A percentile compares a stretch with the other conserved stretches of the same genome.
These are phyloP conservation scores for Cyclina sinensis DNA, from an alignment of 1,140 invertebrate species.

Conservation along the genomic window DNA sequence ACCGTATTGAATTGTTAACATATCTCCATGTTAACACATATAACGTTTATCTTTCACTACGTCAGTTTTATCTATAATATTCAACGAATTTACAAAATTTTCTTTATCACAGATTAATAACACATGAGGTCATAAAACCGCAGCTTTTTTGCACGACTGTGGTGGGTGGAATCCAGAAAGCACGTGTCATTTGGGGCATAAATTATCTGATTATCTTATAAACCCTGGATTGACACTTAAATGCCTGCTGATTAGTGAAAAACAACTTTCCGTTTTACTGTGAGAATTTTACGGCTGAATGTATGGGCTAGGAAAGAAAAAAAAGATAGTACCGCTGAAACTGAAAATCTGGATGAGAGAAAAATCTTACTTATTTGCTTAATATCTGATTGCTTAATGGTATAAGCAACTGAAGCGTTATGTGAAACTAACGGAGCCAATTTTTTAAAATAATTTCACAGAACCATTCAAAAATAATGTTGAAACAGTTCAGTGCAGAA, in stretches of 20 bases:
- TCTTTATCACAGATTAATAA: no score
- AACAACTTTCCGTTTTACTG: conserved; percentile 5
- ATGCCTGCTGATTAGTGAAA: neutral
- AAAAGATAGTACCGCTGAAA: neutral
- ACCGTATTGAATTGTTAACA: no score
- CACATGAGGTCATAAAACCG: no score
- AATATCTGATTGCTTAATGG: neutral
- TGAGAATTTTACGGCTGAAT: conserved; percentile 7
- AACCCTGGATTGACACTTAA: conserved; percentile 1
- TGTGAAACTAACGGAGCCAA: conserved; percentile 3
- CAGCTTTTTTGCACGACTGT: no score
- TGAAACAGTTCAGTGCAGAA: no score
- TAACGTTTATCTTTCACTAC: no score
- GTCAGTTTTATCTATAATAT: no score
- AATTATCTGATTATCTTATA: neutral
- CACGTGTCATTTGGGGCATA: neutral
- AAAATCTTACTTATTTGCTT: neutral
- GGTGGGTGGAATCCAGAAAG: neutral
- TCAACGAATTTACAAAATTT: no score
- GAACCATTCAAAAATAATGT: no score
- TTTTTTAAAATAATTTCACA: no score
- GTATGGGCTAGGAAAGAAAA: neutral
- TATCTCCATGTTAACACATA: no score
- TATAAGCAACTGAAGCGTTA: neutral
- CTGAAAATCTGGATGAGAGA: neutral